Percentiles rank a stretch among this genome's conserved stretches.
These are phyloP conservation scores for Orussus abietinus DNA, from an alignment of 1,140 invertebrate genomes.

Conservation along the genomic window DNA sequence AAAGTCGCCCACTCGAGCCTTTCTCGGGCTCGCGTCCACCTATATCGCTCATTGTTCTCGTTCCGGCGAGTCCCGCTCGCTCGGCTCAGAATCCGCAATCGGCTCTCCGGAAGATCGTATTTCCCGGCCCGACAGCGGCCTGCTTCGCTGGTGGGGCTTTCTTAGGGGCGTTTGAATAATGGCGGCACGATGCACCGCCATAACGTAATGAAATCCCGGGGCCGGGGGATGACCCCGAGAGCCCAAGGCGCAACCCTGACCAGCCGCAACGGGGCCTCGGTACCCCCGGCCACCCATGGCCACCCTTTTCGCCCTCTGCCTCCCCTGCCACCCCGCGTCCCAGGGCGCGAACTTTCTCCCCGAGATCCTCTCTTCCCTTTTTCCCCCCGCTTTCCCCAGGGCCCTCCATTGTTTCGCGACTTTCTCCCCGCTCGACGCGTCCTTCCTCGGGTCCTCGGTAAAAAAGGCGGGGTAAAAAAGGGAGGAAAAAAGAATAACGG, in stretches of 20 bases:
- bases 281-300: no score
- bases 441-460: slow-evolving; percentile 15
- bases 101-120: no score
- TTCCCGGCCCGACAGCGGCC: slow-evolving; percentile 24
- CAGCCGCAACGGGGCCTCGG: no score
- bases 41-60: no score
- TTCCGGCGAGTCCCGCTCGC: slow-evolving; percentile 13
- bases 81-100: slow-evolving; percentile 13
- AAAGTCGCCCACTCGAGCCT: no score
- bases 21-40: no score
- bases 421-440: slow-evolving; percentile 32
- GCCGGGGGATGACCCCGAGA: slow-evolving; percentile 12
- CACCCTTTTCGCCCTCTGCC: slow-evolving; percentile 11
- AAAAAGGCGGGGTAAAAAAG: slow-evolving; percentile 28
- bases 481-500: slow-evolving; percentile 32
- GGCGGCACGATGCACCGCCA: slow-evolving; percentile 14
- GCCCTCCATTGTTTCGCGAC: slow-evolving; percentile 45
- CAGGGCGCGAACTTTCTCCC: no score
- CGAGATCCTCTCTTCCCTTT: no score
- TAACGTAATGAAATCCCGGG: slow-evolving; percentile 32
- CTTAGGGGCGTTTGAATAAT: slow-evolving; percentile 30
- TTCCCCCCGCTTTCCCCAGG: no score
- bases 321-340: slow-evolving; percentile 2
- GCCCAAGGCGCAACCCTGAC: slow-evolving; percentile 14
- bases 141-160: slow-evolving; percentile 16